Base-by-base conservation (phyloP, 1,140 invertebrate species). In the Hycleus cichorii region DNA sequence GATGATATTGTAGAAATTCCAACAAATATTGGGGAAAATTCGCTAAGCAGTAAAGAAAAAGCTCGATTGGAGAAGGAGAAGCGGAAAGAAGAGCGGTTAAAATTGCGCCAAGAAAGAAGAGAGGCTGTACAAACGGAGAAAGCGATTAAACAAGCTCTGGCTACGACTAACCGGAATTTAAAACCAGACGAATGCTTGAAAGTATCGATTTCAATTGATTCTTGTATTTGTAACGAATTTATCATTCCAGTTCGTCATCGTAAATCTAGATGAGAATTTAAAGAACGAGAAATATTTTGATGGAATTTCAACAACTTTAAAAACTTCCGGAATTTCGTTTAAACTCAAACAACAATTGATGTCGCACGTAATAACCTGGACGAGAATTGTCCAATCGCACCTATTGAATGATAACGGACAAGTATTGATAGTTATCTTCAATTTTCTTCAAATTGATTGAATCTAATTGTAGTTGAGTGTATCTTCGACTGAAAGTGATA, bases 181-280 rank as follows among this genome's bases (percentile, higher is more conserved):
- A 79, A 80, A 60, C 78, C 78, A 26, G 78, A 78, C 12, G 77
- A 83, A 61, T 80, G 78, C 57, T 72, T 83, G 57, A 81, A 79
- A 72, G 77, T 78, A 50, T 7, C 60, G 27, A 47, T 51, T 59
- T 39, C 45, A 39, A 25, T 39, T 47, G 7, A 27, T 26, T 45
- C 11, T 9, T 24, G 25, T 40, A 38, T 55, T 62, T 68, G 10
- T 58, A 74, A 72, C 24, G 27, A 10, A 51, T 43, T 45, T 40
- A 56, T 54, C 48, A 61, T 69, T 74, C 11, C 63, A 79, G 76
- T 67, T 74, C 57, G 72, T 79, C 66, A 62, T 62, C 76, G 70
- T 79, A 75, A 57, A 76, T 9, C 39, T 83, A 9, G 81, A 83
- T 59, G 45, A 68, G 27, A 54, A 64, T 27, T 60, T 83, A 12